Percentiles rank a stretch among this genome's conserved stretches.
Conservation (phyloP, 2,797 vertebrate species). For the Lateolabrax maculatus region DNA sequence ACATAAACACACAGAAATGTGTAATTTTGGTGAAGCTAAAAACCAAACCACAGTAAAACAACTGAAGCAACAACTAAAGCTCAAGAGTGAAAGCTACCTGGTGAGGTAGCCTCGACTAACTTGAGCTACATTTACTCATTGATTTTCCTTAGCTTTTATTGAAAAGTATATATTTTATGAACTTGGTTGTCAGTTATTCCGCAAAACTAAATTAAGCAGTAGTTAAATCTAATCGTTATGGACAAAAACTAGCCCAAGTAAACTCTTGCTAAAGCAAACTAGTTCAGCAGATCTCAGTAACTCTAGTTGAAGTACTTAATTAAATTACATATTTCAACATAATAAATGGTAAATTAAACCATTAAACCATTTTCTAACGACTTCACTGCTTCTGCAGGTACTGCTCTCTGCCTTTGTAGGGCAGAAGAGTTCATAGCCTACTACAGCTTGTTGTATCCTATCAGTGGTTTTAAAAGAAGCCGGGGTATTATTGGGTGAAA, state of each 20-base stretch:
- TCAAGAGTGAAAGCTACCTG: background rate
- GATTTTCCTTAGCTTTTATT: background rate
- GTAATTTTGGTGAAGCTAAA: background rate
- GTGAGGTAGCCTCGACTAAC: background rate
- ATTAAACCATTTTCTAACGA: background rate
- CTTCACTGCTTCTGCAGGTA: background rate
- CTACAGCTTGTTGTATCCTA: conserved; percentile 14
- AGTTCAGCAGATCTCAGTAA: background rate
- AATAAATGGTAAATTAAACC: background rate
- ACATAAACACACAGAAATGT: background rate
- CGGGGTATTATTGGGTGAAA: conserved; percentile 15
- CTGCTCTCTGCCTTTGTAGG: conserved; percentile 10
- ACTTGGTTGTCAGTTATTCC: background rate
- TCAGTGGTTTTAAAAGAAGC: conserved; percentile 21
- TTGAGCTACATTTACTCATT: background rate
- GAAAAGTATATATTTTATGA: background rate
- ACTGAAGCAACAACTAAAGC: background rate
- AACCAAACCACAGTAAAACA: background rate
- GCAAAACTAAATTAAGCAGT: background rate
- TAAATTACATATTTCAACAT: background rate
- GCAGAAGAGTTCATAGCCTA: background rate
- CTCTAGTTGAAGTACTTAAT: no score
- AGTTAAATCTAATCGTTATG: background rate
- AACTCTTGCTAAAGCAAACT: background rate
- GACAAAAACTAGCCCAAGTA: background rate